Conservation (phyloP, 2,113 vertebrate genomes). For the Catharus minimus region DNA sequence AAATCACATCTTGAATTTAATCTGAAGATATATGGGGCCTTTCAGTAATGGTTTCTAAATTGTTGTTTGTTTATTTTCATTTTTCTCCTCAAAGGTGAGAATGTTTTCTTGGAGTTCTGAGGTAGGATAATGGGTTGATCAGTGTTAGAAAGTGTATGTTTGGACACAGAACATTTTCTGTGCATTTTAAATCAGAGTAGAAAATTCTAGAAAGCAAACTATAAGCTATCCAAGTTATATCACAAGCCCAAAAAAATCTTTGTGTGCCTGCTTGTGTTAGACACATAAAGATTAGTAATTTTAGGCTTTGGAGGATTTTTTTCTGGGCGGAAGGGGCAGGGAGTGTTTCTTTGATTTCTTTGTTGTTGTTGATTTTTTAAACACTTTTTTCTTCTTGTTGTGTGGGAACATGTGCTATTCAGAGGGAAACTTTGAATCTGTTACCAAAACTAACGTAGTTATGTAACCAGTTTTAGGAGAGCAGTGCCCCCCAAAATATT, state of each 20-base stretch:
- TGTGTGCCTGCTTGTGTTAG: neutral
- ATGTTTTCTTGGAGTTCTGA: neutral
- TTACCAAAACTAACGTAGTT: neutral
- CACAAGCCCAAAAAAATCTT: neutral
- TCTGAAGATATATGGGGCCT: neutral
- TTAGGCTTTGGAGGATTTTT: neutral
- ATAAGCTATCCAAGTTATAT: neutral
- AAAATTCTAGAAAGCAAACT: neutral
- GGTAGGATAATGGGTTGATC: neutral
- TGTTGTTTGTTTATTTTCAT: neutral
- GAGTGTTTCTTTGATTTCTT: neutral
- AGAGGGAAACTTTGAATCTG: neutral
- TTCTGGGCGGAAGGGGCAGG: accelerated
- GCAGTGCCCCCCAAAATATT: neutral
- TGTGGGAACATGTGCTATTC: neutral
- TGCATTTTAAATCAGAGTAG: neutral
- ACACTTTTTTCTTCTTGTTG: neutral
- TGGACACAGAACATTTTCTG: neutral
- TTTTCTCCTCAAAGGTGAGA: neutral
- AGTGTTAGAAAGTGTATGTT: neutral
- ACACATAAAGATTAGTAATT: neutral
- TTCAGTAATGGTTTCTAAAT: neutral
- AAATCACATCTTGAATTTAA: neutral
- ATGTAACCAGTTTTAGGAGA: neutral
- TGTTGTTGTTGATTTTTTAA: neutral